phyloP scores from a whole-genome alignment of 2,888 invertebrate species.

The Sthenelais limicola region DNA sequence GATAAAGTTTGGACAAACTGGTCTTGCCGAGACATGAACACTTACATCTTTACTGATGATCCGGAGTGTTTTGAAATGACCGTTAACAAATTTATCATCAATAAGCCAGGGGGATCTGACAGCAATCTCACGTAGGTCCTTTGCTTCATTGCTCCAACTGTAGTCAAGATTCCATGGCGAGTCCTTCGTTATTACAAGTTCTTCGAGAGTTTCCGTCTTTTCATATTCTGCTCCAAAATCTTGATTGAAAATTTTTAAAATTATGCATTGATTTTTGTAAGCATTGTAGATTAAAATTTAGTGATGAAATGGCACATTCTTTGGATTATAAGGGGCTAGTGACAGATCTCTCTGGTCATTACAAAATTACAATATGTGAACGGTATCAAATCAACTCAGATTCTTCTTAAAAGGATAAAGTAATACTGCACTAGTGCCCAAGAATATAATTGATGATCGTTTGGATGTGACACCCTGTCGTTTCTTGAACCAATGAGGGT shows the following conservation, averaged over 20 bases:
- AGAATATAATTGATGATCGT: no score
- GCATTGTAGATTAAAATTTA: not conserved
- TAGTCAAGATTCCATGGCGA: constrained; percentile 71
- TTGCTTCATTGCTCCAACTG: constrained; percentile 70
- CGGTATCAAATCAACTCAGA: no score
- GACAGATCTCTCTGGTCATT: no score
- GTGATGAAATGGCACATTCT: no score
- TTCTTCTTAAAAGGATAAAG: no score
- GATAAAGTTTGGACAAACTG: no score
- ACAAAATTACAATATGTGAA: no score
- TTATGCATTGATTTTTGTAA: not conserved
- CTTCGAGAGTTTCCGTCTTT: constrained; percentile 65
- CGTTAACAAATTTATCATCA: constrained; percentile 65
- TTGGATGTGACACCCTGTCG: no score
- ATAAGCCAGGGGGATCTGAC: constrained; percentile 70
- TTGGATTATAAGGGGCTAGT: no score
- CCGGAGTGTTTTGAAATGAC: constrained; percentile 67
- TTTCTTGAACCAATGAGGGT: no score
- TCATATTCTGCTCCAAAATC: constrained; percentile 66
- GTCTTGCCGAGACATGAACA: no score
- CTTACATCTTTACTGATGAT: constrained; percentile 67
- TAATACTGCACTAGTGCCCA: no score
- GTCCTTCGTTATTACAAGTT: constrained; percentile 60
- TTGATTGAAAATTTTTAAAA: constrained; percentile 44
- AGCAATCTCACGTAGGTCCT: constrained; percentile 65